These are phyloP conservation scores for Macrotis lagotis DNA, from an alignment of 2,113 vertebrate genomes.

Conservation along the genomic window DNA sequence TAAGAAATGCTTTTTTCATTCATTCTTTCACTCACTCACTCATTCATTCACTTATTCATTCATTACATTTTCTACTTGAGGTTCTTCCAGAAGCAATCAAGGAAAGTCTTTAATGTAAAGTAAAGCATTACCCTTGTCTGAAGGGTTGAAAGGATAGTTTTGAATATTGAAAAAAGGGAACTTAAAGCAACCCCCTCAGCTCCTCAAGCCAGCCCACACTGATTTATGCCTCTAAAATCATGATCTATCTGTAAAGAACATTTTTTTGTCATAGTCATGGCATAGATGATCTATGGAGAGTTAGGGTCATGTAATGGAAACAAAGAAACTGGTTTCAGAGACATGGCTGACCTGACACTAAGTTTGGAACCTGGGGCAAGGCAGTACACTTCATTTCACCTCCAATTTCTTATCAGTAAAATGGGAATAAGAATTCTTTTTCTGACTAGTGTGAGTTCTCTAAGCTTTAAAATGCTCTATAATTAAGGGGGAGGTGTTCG, in stretches of 20 bases:
- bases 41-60: not conserved
- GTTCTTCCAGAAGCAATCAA: not conserved
- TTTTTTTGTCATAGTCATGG: not conserved
- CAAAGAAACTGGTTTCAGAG: constrained; percentile 2
- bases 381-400: constrained; percentile 12
- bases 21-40: not conserved
- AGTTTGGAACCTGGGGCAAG: constrained; percentile 10
- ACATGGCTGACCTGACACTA: not conserved
- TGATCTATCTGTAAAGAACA: not conserved
- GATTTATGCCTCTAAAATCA: not conserved
- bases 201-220: not conserved
- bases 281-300: not conserved
- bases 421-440: not conserved
- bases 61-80: not conserved
- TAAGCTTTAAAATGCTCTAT: not conserved
- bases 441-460: not conserved
- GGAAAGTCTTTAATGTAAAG: not conserved
- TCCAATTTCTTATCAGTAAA: constrained; percentile 43
- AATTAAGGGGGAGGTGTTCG: not conserved
- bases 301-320: not conserved
- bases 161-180: not conserved
- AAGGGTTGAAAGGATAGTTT: not conserved
- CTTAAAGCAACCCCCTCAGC: not conserved
- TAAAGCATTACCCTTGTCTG: not conserved
- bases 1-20: not conserved